Conservation (phyloP, 2,797 vertebrate species). For the Melanotaenia boesemani region DNA sequence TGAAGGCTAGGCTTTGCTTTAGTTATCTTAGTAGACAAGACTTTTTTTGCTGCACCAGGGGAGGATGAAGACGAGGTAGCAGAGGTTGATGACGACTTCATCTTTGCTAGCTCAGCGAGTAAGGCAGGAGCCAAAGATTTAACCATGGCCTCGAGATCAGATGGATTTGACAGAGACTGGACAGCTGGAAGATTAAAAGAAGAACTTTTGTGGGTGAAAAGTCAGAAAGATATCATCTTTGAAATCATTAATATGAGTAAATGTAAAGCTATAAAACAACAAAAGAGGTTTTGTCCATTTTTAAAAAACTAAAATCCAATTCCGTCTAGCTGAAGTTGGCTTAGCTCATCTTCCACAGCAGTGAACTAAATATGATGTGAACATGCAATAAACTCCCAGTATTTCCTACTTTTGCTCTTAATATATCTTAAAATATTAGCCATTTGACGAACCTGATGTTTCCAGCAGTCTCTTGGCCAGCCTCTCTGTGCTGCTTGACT, state of each 20-base stretch:
- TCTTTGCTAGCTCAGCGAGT: constrained; percentile 85
- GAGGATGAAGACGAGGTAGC: constrained; percentile 23
- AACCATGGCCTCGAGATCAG: constrained; percentile 81
- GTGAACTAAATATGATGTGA: not conserved
- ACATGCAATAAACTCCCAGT: not conserved
- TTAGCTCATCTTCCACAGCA: not conserved
- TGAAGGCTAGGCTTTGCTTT: constrained; percentile 6
- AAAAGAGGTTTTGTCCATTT: not conserved
- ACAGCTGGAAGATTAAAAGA: constrained; percentile 49
- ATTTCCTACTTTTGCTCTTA: no score
- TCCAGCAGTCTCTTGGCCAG: constrained; percentile 80
- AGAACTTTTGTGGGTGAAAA: not conserved
- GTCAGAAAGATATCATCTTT: not conserved
- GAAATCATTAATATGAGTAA: no score
- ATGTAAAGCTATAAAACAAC: not conserved
- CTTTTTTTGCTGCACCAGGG: not conserved
- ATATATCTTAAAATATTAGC: not conserved
- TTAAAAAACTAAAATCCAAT: not conserved
- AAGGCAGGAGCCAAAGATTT: constrained; percentile 82
- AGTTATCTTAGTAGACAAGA: not conserved
- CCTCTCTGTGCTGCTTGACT: constrained; percentile 63
- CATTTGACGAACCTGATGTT: constrained; percentile 77
- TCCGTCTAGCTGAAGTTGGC: not conserved
- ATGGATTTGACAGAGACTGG: constrained; percentile 64
- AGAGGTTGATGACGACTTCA: constrained; percentile 66